Base-by-base conservation (phyloP, 2,888 invertebrate species). In the Ectemnius cavifrons region DNA sequence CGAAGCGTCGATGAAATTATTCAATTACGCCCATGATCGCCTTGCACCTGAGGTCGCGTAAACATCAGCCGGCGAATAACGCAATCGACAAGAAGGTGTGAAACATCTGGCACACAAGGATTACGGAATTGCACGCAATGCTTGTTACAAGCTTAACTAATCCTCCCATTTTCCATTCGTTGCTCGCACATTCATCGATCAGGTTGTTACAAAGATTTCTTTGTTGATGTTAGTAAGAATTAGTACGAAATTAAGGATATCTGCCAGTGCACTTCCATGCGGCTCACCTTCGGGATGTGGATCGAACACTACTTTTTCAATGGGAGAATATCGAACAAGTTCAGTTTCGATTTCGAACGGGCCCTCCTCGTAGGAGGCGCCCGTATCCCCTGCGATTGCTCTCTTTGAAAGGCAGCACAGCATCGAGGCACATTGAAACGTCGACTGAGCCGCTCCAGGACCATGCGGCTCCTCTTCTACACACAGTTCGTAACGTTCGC, bases 331-430 rank as follows among this genome's bases (percentile, higher is more conserved):
- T 11, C 8, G 11, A 37, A 8, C 0, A 37, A 37, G 8, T 37
- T 67, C 63, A 60, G 66, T 57, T 63, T 49, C 65, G 63, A 61
- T 61, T 65, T 66, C 66, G 23, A 66, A 5, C 14, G 67, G 47
- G 47, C 18, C 45, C 4, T 67, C 71, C 52, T 80, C 70, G 59
- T 77, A 75, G 52, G 79, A 78, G 23, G 80, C 73, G 13, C 74
- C 78, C 27, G 58, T 63, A 56, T 77, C 78, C 71, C 74, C 67
- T 23, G 79, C 82, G 68, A 83, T 81, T 61, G 85, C 82, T 75
- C 85, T 88, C 72, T 85, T 86, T 75, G 89, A 87, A 46, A 89
- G 87, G 73, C 89, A 89, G 79, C 89, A 89, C 84, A 89, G 83
- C 89, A 89, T 89, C 75, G 81, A 75, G 64, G 75, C 76, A 70